Conservation (phyloP, 2,113 vertebrate species). For the Leptocoma aspasia region DNA sequence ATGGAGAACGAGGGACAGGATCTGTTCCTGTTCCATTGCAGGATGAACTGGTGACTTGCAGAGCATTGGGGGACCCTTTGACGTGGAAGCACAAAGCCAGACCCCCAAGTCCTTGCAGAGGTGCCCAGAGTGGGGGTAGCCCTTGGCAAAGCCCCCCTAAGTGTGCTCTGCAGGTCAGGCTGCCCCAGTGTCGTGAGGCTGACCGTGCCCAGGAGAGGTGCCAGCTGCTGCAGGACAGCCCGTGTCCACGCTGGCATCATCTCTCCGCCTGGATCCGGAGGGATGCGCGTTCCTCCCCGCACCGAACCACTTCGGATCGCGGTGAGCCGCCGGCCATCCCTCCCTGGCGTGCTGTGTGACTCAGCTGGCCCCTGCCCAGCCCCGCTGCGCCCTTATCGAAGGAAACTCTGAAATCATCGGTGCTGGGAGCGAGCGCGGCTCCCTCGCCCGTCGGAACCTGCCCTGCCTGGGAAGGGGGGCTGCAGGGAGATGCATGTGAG, state of each 20-base stretch:
- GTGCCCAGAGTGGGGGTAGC: not conserved
- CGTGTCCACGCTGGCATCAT: rapidly evolving
- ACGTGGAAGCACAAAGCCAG: not conserved
- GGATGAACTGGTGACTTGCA: not conserved
- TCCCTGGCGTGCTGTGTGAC: not conserved
- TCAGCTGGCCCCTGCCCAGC: slow-evolving; percentile 20
- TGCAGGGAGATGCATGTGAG: not conserved
- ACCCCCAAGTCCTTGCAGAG: not conserved
- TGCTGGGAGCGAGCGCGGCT: not conserved
- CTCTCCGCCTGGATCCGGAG: not conserved
- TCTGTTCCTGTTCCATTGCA: not conserved
- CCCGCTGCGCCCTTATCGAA: not conserved
- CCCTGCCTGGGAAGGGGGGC: not conserved
- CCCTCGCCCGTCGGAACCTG: not conserved
- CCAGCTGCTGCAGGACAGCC: rapidly evolving
- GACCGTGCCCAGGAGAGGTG: not conserved
- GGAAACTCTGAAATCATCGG: slow-evolving; percentile 26
- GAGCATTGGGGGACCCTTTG: rapidly evolving
- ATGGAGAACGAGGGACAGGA: not conserved
- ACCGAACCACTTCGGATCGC: rapidly evolving
- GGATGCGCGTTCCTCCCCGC: rapidly evolving
- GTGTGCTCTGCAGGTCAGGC: not conserved
- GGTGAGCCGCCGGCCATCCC: not conserved
- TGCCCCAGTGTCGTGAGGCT: rapidly evolving
- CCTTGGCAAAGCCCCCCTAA: rapidly evolving